Evolutionary conservation across 1,140 invertebrate genomes (phyloP), one percentile per base, ranked within the genome.

Genomic region (Bombus waltoni): DNA sequence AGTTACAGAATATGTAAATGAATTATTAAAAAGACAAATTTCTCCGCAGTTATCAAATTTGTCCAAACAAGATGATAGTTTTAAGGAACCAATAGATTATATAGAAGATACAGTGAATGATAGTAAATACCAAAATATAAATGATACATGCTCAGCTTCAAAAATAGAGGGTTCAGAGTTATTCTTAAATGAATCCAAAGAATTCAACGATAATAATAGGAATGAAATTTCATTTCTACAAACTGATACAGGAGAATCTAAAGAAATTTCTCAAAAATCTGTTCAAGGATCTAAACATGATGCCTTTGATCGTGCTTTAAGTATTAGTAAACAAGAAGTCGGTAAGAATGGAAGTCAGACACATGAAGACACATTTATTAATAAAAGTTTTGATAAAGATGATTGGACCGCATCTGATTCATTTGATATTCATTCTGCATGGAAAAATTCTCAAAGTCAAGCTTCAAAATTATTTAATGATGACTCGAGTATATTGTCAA

Each of bases 361-460:
- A 3, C 70, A 28, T 53, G 28, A 40, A 13, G n/a, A 32, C 32
- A 32, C 32, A 28, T 62, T 35, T 2, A n/a, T 53, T 11, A 53
- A 47, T 32, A 62, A 87, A 80, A 73, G 70, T 76, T 83, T 76
- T 15, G 82, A 90, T 22, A 88, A 84, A 22, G 87, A 93, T 40
- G 87, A 94, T 25, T 93, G 88, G 91, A 91, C 85, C 5, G 79
- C 85, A 81, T 94, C 90, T 13, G 89, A 93, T 80, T 94, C 93
- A 0, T 93, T 94, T 66, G 75, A 87, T 15, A 10, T 81, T 32
- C 86, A 89, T 73, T 74, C 38, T 47, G 44, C 76, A 66, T 71
- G 79, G 18, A 68, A 83, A 40, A 62, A 82, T 75, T 82, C 66
- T 25, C 53, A 83, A 15, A 80, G n/a, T 66, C 78, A 70, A 2